Conservation (phyloP, 2,797 vertebrate genomes). For the Psittacula echo region DNA sequence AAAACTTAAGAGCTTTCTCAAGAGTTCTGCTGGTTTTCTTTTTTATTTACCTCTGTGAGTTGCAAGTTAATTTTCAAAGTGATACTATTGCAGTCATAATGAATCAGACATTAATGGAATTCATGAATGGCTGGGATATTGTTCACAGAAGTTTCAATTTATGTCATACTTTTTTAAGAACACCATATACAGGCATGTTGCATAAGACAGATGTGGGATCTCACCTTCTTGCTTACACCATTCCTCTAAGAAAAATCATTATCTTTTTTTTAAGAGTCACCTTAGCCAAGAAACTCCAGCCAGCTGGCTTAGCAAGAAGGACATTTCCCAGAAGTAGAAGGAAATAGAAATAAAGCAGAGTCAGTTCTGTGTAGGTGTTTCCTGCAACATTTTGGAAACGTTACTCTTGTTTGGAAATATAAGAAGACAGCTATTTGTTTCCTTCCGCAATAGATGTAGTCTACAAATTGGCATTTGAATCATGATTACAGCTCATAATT, state of each 20-base stretch:
- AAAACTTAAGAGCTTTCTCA: neutral
- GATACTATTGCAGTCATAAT: neutral
- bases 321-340: neutral
- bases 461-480: neutral
- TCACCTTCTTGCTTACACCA: neutral
- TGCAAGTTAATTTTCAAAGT: neutral
- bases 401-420: neutral
- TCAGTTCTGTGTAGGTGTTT: neutral
- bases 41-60: neutral
- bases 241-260: neutral
- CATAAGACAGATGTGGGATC: neutral
- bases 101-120: neutral
- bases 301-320: neutral
- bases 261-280: neutral
- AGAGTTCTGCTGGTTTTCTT: neutral
- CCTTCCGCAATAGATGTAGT: neutral
- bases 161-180: neutral
- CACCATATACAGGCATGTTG: neutral
- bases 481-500: neutral
- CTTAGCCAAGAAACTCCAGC: neutral
- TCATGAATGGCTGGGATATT: neutral
- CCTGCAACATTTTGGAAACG: rapidly evolving
- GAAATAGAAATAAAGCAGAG: neutral
- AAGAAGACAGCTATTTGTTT: neutral
- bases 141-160: neutral